These are phyloP conservation scores for Pelodiscus sinensis DNA, from an alignment of 2,113 vertebrate species.

Conservation along the genomic window DNA sequence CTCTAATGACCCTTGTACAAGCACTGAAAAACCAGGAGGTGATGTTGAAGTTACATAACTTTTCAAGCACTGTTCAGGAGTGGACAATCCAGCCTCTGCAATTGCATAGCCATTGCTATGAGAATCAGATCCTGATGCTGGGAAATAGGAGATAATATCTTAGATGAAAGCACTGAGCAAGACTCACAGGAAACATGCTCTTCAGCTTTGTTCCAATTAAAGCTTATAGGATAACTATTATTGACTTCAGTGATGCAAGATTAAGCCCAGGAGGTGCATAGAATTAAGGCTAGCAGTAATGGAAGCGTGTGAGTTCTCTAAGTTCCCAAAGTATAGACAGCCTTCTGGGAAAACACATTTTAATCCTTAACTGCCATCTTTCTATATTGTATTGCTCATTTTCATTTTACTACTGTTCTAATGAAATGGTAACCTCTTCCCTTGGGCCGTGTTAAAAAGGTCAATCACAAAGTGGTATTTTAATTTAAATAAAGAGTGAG, in stretches of 20 bases:
- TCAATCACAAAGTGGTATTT: conserved; percentile 71
- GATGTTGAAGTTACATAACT: neutral
- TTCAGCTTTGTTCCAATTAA: neutral
- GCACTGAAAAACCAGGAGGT: neutral
- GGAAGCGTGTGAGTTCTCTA: neutral
- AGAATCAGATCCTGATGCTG: neutral
- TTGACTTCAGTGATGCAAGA: neutral
- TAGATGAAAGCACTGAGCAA: neutral
- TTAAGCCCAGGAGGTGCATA: neutral
- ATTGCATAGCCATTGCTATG: neutral
- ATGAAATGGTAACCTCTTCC: conserved; percentile 67
- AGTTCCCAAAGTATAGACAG: neutral
- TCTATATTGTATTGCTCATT: conserved; percentile 57
- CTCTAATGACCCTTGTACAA: rapidly evolving
- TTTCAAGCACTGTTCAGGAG: neutral
- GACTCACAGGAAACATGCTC: neutral
- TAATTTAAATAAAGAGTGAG: conserved; percentile 72
- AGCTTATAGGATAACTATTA: neutral
- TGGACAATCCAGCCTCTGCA: neutral
- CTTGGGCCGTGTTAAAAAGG: conserved; percentile 73
- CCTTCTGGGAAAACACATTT: conserved; percentile 51
- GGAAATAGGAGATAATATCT: neutral
- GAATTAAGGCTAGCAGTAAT: neutral
- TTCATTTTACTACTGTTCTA: conserved; percentile 55
- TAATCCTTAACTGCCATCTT: conserved; percentile 26